These are phyloP conservation scores for Lasioglossum vierecki DNA, from an alignment of 2,888 invertebrate genomes.

Conservation along the genomic window DNA sequence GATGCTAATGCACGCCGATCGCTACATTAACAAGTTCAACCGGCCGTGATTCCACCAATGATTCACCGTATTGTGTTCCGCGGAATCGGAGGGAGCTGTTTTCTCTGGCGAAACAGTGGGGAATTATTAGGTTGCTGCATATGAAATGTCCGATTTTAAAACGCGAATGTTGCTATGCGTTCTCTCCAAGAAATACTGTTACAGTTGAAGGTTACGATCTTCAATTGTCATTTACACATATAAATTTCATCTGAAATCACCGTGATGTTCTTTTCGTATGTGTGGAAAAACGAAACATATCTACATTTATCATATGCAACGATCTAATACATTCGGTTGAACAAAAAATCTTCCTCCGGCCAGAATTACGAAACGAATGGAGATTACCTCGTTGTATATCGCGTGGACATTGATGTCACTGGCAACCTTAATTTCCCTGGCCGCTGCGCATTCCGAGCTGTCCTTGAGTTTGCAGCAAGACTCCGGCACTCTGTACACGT, in stretches of 20 bases:
- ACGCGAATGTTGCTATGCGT: no score
- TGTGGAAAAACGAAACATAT: no score
- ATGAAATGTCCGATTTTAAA: no score
- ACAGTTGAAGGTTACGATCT: no score
- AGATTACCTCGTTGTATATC: slow-evolving; percentile 85
- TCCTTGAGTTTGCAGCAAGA: slow-evolving; percentile 87
- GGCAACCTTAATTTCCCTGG: slow-evolving; percentile 84
- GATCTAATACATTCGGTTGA: not conserved
- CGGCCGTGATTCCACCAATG: slow-evolving; percentile 32
- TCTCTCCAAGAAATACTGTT: no score
- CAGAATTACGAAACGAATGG: not conserved
- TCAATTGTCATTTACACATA: no score
- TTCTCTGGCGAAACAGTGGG: not conserved
- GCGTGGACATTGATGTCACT: slow-evolving; percentile 82
- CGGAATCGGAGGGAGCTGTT: no score
- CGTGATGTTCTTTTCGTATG: no score
- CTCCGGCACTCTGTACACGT: slow-evolving; percentile 86
- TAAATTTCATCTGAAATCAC: no score
- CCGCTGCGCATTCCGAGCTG: slow-evolving; percentile 84
- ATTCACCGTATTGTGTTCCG: slow-evolving; percentile 4
- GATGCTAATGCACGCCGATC: not conserved
- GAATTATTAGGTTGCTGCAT: not conserved
- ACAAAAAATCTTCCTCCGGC: not conserved
- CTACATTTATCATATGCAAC: no score
- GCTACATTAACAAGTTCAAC: slow-evolving; percentile 23